A percentile compares a stretch with the other conserved stretches of the same genome.
Evolutionary conservation across 1,140 invertebrate genomes (phyloP).

Genomic region (Stegodyphus mimosarum): DNA sequence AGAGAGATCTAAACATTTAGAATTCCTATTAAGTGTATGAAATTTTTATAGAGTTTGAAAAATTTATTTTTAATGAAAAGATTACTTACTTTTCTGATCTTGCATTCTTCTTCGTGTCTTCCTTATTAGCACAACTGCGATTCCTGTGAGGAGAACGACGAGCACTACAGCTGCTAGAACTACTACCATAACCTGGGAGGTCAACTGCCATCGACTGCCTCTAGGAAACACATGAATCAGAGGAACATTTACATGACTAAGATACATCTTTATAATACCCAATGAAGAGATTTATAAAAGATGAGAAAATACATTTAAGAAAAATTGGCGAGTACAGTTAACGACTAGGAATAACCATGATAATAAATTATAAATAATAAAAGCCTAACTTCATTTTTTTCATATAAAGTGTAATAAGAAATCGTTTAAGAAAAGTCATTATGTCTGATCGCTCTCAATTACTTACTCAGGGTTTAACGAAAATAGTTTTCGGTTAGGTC

Average conservation of each 20-base stretch:
- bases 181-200: slow-evolving; percentile 47
- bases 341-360: too few species aligned
- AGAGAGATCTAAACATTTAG: too few species aligned
- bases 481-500: too few species aligned
- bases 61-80: neutral
- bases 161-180: slow-evolving; percentile 31
- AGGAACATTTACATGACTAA: neutral
- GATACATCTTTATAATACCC: neutral
- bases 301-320: neutral
- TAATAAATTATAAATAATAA: too few species aligned
- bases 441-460: too few species aligned
- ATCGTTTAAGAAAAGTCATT: too few species aligned
- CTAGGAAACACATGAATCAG: slow-evolving; percentile 51
- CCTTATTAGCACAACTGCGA: slow-evolving; percentile 30
- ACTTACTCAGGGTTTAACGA: too few species aligned
- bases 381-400: too few species aligned
- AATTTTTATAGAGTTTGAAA: too few species aligned
- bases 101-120: slow-evolving; percentile 49
- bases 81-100: slow-evolving; percentile 42
- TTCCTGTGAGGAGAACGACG: slow-evolving; percentile 14
- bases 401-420: too few species aligned
- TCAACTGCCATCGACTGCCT: slow-evolving; percentile 56
- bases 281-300: neutral
- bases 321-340: too few species aligned
- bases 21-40: too few species aligned